A percentile compares a stretch with the other conserved stretches of the same genome.
These are phyloP conservation scores for Leptobrachium leishanense DNA, from an alignment of 2,113 vertebrate genomes.

Conservation along the genomic window DNA sequence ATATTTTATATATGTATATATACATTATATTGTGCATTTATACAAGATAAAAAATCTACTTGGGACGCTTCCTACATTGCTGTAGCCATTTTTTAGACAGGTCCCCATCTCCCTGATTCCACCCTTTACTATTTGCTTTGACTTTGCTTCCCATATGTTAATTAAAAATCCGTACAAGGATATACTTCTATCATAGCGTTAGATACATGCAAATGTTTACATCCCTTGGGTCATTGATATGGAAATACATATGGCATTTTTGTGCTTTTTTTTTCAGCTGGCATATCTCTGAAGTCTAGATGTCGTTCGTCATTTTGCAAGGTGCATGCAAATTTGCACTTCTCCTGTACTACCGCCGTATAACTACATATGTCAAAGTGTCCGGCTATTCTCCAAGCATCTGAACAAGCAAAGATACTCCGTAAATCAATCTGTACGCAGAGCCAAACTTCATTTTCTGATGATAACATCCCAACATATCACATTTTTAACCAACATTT, in stretches of 20 bases:
- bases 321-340: constrained; percentile 46
- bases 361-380: constrained; percentile 47
- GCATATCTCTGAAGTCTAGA: constrained; percentile 47
- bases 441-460: background rate
- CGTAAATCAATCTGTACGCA: constrained; percentile 23
- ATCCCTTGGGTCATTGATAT: constrained; percentile 47
- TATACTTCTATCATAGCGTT: constrained; percentile 24
- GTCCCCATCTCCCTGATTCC: background rate
- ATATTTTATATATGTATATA: too few species aligned
- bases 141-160: constrained; percentile 34
- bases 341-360: constrained; percentile 27
- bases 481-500: too few species aligned
- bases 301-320: constrained; percentile 44
- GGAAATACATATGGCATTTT: constrained; percentile 47
- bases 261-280: constrained; percentile 42
- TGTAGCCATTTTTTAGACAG: background rate
- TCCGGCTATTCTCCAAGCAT: constrained; percentile 42
- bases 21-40: too few species aligned
- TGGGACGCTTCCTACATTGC: too few species aligned
- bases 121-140: background rate
- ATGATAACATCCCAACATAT: background rate
- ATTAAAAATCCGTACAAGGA: constrained; percentile 29
- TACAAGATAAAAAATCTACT: too few species aligned
- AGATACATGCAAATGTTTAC: constrained; percentile 38
- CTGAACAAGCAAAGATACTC: constrained; percentile 32